Evolutionary conservation across 2,113 vertebrate genomes (phyloP), one percentile per base, ranked within the genome.

Genomic region (Cariama cristata): DNA sequence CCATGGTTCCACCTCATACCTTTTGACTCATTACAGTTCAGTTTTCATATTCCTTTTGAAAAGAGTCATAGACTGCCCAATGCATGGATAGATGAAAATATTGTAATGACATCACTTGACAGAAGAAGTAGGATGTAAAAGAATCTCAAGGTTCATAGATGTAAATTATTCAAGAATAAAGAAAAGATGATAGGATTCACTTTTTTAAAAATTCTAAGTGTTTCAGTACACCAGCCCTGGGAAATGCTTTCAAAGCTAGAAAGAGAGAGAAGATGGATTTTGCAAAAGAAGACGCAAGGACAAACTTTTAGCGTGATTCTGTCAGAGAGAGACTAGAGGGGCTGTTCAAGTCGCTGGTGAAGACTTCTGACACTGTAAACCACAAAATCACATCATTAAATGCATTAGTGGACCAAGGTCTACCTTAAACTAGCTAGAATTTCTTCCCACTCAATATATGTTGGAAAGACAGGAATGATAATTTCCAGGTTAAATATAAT

Each of bases 161-260:
- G 72, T 97, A 93, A 97, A 95, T 97, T 97, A 94, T 97, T 96
- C 63, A 97, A 95, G 89, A 81, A 89, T 63, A 97, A 96, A 91
- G 47, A 91, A 91, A 96, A 96, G 96, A 96, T 95, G 64, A 96
- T 86, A 96, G 52, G 89, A 63, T 84, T 86, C 79, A 59, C 55
- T 79, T 93, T 75, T 72, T 95, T 97, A 64, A 94, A 95, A 95
- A 95, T 94, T 95, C 77, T 49, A 52, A 94, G 30, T 50, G 16
- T 86, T 93, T 93, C 96, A 68, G 66, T 47, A 90, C 14, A 63
- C 18, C 5, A 0, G 94, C 97, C 96, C 55, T 79, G 35, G 40
- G 86, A 86, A 80, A 84, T 84, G 86, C 63, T 77, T 95, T 97
- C 93, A 95, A 86, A 95, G 64, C 7, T 40, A 75, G 80, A 74